Base-by-base conservation (phyloP, 2,888 invertebrate genomes). In the Odontocolon sp. region DNA sequence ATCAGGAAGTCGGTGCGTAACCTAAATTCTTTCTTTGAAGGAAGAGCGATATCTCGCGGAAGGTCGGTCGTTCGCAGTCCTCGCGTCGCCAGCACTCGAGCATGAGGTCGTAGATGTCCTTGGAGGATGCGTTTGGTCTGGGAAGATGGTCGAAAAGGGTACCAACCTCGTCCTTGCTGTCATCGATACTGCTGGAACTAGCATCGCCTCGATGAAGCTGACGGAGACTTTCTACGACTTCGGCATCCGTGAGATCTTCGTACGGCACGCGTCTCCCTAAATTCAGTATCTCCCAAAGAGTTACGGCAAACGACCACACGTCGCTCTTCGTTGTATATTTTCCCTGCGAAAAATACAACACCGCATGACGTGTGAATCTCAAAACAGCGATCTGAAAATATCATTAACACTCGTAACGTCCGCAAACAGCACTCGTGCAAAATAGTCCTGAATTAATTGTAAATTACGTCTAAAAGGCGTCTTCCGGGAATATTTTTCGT, bases 281-380 rank as follows among this genome's bases (percentile, higher is more conserved):
- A 6, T 95, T 95, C 85, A 96, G 92, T 72, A 98, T 94, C 91
- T 98, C 97, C 94, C 97, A 96, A 54, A 97, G 91, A 0, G 96
- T 96, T 16, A 97, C 96, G 0, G 95, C 97, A 90, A 96, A 97
- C 9, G 97, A 94, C 97, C 97, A 98, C 0, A 97, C 96, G 90
- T 98, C 97, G 86, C 95, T 96, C 90, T 96, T 96, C 73, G 96
- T 96, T 64, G 97, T 96, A 90, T 97, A 97, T 85, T 95, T 95
- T 16, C 95, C 96, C 94, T 94, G 90, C 14, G 89, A 89, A 74
- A 73, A n/a, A n/a, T n/a, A n/a, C n/a, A n/a, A n/a, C n/a, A n/a
- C n/a, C n/a, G n/a, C n/a, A n/a, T n/a, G n/a, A n/a, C n/a, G n/a
- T n/a, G n/a, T n/a, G n/a, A n/a, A n/a, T n/a, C n/a, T n/a, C n/a